A percentile compares a stretch with the other conserved stretches of the same genome.
Evolutionary conservation across 2,888 invertebrate genomes (phyloP).

Genomic region (Neria commutata): DNA sequence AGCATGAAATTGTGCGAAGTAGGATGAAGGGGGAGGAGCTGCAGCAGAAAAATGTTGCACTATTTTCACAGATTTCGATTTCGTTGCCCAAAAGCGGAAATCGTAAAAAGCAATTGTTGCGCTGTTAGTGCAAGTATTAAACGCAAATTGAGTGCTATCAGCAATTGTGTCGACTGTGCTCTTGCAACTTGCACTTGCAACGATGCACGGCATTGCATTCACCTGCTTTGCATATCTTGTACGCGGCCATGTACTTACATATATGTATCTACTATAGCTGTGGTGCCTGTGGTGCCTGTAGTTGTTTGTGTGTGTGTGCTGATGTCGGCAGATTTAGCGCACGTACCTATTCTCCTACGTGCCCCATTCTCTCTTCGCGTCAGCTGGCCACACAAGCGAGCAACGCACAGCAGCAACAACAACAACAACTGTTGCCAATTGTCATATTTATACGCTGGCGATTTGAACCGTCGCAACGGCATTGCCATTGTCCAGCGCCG

Average conservation of each 20-base stretch:
- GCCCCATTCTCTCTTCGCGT: not conserved
- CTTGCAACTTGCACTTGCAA: not conserved
- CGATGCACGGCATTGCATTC: constrained; percentile 19
- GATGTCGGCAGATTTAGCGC: constrained; percentile 51
- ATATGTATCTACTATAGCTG: not conserved
- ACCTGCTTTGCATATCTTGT: constrained; percentile 34
- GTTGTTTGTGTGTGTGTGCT: constrained; percentile 19
- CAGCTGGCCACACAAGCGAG: too few relatives aligned
- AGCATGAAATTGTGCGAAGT: too few relatives aligned
- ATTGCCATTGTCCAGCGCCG: not conserved
- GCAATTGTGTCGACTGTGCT: not conserved
- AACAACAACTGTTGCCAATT: constrained; percentile 48
- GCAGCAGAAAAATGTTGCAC: too few relatives aligned
- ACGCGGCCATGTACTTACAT: not conserved
- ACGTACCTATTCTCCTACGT: constrained; percentile 36
- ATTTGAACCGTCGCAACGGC: not conserved
- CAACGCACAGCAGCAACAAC: too few relatives aligned
- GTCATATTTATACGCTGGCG: constrained; percentile 43
- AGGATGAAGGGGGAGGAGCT: too few relatives aligned
- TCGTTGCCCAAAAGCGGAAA: not conserved
- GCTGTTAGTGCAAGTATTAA: not conserved
- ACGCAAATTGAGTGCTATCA: not conserved
- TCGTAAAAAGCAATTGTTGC: constrained; percentile 6
- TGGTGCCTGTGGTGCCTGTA: constrained; percentile 15
- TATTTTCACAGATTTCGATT: not conserved